phyloP scores from a whole-genome alignment of 1,140 invertebrate genomes.

The Lucilia cuprina region DNA sequence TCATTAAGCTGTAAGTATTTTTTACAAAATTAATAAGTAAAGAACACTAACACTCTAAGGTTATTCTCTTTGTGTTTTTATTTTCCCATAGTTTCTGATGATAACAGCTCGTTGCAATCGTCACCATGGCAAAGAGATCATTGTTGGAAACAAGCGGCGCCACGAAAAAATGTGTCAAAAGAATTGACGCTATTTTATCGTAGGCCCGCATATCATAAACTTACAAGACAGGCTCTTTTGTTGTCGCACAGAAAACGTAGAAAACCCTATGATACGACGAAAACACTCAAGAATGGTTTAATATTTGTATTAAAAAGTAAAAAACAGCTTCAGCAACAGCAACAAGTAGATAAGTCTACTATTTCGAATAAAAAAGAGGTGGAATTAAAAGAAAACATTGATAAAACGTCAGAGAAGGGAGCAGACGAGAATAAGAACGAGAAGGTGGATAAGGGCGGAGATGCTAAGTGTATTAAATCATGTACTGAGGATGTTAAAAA shows the following conservation, averaged over 20 bases:
- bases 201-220: conserved; percentile 66
- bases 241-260: conserved; percentile 67
- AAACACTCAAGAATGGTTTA: not conserved
- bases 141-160: conserved; percentile 82
- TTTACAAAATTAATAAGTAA: not conserved
- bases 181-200: conserved; percentile 78
- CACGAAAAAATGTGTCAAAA: conserved; percentile 74
- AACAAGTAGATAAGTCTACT: not conserved
- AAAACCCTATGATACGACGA: conserved; percentile 65
- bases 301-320: not conserved
- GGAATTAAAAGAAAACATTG: not conserved
- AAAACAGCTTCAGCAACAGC: not conserved
- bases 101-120: conserved; percentile 86
- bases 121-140: conserved; percentile 88
- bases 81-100: conserved; percentile 75
- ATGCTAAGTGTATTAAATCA: not conserved
- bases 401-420: not conserved
- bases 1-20: conserved; percentile 65
- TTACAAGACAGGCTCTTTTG: conserved; percentile 57
- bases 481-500: not conserved
- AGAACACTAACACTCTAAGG: too few species aligned
- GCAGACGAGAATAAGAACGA: not conserved
- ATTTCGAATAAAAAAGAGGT: not conserved
- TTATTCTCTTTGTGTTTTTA: not conserved
- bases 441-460: not conserved